Percentiles rank a stretch among this genome's conserved stretches.
These are phyloP conservation scores for Caenorhabditis sp. DNA, from an alignment of 2,888 invertebrate genomes.

Conservation along the genomic window DNA sequence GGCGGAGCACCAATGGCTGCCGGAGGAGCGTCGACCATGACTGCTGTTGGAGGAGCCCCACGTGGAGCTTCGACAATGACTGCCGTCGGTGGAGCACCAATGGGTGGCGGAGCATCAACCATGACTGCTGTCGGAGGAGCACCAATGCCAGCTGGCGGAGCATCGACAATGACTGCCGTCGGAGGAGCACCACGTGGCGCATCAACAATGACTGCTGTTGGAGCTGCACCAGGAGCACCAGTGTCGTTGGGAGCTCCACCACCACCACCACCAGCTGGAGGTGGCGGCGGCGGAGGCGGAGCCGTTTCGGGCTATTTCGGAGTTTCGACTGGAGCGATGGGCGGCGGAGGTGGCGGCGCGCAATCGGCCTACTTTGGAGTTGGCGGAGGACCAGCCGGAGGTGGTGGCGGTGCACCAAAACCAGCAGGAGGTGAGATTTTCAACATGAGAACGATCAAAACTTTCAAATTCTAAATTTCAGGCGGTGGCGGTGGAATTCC, in stretches of 20 bases:
- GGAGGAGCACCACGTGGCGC: conserved; percentile 39
- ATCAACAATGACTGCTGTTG: conserved; percentile 58
- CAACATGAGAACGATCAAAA: not conserved
- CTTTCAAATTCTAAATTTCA: not conserved
- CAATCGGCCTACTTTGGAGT: conserved; percentile 48
- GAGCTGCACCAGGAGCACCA: conserved; percentile 33
- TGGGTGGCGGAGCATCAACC: conserved; percentile 14
- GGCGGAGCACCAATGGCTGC: conserved; percentile 41
- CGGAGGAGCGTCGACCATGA: conserved; percentile 7
- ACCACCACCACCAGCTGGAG: conserved; percentile 34
- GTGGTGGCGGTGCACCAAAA: conserved; percentile 14
- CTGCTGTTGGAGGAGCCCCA: conserved; percentile 23
- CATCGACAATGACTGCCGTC: conserved; percentile 53
- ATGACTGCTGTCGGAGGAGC: conserved; percentile 35
- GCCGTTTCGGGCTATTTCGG: conserved; percentile 55
- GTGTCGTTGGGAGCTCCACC: conserved; percentile 25
- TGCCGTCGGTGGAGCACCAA: conserved; percentile 20
- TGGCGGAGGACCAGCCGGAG: conserved; percentile 30
- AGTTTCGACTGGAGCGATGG: conserved; percentile 2
- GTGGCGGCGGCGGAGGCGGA: conserved; percentile 38
- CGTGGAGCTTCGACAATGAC: conserved; percentile 33
- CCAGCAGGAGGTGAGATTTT: conserved; percentile 10
- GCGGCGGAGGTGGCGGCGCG: conserved; percentile 14
- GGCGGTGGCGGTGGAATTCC: conserved; percentile 32
- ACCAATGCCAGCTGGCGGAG: conserved; percentile 23